A percentile compares a stretch with the other conserved stretches of the same genome.
Conservation (phyloP, 2,888 invertebrate genomes). For the Podotricha telesiphe region DNA sequence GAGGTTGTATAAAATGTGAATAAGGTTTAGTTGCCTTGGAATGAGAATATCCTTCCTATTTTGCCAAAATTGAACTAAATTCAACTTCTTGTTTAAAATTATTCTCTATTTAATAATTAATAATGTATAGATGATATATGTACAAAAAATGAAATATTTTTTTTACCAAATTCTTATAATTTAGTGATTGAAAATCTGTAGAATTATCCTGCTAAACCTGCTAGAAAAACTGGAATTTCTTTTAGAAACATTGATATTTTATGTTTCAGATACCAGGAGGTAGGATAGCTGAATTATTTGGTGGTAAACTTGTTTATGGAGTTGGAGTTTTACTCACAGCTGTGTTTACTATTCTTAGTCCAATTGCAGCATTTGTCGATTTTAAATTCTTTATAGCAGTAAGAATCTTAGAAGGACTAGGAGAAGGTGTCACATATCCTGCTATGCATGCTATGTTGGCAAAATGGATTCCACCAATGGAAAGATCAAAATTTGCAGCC, state of each 20-base stretch:
- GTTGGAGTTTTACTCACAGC: slow-evolving; percentile 91
- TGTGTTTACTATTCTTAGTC: slow-evolving; percentile 91
- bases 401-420: slow-evolving; percentile 91
- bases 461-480: slow-evolving; percentile 95
- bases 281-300: slow-evolving; percentile 91
- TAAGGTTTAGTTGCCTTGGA: not conserved
- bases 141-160: too few species aligned
- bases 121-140: too few species aligned
- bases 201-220: too few species aligned
- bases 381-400: slow-evolving; percentile 89
- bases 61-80: not conserved
- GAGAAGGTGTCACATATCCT: slow-evolving; percentile 96
- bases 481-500: slow-evolving; percentile 94
- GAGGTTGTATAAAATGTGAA: not conserved
- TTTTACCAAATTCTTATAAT: too few species aligned
- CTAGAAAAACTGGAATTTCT: too few species aligned
- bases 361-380: slow-evolving; percentile 88
- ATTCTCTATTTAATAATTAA: too few species aligned
- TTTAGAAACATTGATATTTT: not conserved
- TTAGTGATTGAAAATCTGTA: too few species aligned
- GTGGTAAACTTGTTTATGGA: slow-evolving; percentile 94
- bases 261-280: slow-evolving; percentile 86
- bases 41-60: not conserved
- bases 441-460: slow-evolving; percentile 97
- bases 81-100: not conserved